Base-by-base conservation (phyloP, 1,140 invertebrate genomes). In the Rhagoletis pomonella region DNA sequence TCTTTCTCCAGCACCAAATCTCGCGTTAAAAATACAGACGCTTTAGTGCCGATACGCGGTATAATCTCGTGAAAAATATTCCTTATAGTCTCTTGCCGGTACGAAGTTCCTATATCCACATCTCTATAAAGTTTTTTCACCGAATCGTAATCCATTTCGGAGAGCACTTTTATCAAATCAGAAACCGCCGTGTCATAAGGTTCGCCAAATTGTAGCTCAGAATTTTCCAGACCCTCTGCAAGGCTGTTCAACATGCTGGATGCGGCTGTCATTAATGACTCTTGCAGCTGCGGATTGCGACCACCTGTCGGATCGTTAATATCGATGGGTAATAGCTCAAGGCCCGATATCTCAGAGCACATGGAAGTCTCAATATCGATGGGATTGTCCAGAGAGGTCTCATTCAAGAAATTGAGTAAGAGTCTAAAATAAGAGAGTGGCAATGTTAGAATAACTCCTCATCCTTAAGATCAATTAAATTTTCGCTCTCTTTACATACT, bases 21-120 rank as follows among this genome's bases (percentile, higher is more conserved):
- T 86, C 95, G 93, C 19, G 96, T 95, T 59, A 96, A 95, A 39
- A 95, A 91, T 0, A 95, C 95, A 0, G 95, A 94, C 12, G 95
- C 94, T 39, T 94, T 94, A 47, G 95, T 96, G 77, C 96, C 95
- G 19, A 95, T 94, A 90, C 96, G 95, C 10, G 96, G 96, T n/a
- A 97, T 93, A 6, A 96, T 94, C 90, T 97, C 96, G 87, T 96
- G 92, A 90, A 96, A 96, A 88, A 97, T 95, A 89, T 96, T 96
- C 58, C 95, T 93, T 44, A 95, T 94, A 0, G 95, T 96, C 89
- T 96, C 95, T 89, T 95, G 93, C 2, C 94, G 93, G 88, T 96
- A 96, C 73, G 95, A 95, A 0, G 95, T 96, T 3, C 95, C 95
- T 3, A 95, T 90, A 14, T 94, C 94, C 10, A 96, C 92, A 73